Conservation (phyloP, 1,140 invertebrate genomes). For the Ceratina calcarata region DNA sequence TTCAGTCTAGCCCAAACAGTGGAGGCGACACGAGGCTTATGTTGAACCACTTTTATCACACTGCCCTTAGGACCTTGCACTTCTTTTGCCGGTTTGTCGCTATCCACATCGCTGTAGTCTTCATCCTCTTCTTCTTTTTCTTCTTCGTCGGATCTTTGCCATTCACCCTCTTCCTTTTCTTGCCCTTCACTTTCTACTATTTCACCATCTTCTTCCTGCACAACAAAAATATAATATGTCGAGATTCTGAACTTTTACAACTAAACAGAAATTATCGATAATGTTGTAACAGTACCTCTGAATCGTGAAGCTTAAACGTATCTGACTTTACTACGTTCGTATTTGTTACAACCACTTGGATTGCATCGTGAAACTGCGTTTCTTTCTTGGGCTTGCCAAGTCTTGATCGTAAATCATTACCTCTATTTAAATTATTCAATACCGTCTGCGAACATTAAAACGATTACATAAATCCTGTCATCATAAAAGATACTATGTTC, state of each 20-base stretch:
- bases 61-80: conserved; percentile 77
- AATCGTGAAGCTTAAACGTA: conserved; percentile 50
- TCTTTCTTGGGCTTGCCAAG: conserved; percentile 48
- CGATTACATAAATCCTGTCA: conserved; percentile 11
- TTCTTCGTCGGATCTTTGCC: conserved; percentile 57
- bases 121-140: conserved; percentile 59
- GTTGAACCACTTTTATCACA: conserved; percentile 77
- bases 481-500: neutral
- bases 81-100: conserved; percentile 70
- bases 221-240: neutral
- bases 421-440: conserved; percentile 40
- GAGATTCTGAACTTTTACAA: neutral
- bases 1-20: conserved; percentile 84
- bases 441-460: conserved; percentile 34
- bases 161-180: conserved; percentile 59
- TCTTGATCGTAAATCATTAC: conserved; percentile 72
- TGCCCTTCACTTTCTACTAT: conserved; percentile 51
- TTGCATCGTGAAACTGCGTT: conserved; percentile 64
- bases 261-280: neutral
- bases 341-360: conserved; percentile 77
- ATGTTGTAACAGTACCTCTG: conserved; percentile 50
- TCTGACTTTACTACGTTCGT: conserved; percentile 47
- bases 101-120: conserved; percentile 60
- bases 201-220: conserved; percentile 48
- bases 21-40: conserved; percentile 76